Evolutionary conservation across 2,797 vertebrate genomes (phyloP), one percentile per base, ranked within the genome.

Genomic region (Hyperoplus immaculatus): DNA sequence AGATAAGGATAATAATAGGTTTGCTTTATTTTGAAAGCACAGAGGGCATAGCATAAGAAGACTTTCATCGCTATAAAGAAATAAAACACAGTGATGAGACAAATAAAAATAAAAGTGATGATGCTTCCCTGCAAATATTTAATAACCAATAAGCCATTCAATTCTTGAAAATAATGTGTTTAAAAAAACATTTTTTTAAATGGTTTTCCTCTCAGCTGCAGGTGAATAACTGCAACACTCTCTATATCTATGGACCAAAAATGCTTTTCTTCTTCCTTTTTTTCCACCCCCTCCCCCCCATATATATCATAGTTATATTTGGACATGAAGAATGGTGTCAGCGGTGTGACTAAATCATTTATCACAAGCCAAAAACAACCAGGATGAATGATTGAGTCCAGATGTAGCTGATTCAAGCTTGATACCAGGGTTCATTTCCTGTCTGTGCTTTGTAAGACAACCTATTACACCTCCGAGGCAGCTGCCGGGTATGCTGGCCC

Each of bases 401-500:
- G 97, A 98, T 99, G 97, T 95, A 94, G 95, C 95, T 95, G 96
- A 96, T 97, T 97, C 96, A 90, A 94, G 95, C 94, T 93, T 95
- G 96, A 99, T 99, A 97, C 95, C 97, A 97, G 94, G 94, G 96
- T 98, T 99, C 97, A 98, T 99, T 99, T 99, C 98, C 97, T 99
- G 97, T 96, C 97, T 97, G 95, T 96, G 95, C 96, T 97, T 96
- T 97, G 95, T 97, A 96, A 96, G 96, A 97, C 96, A 97, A 96
- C 96, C 96, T 97, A 97, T 96, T 97, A 97, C 97, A 97, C 97
- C 97, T 98, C 96, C 96, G 96, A 92, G 89, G 95, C 96, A 97
- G 96, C 96, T 95, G 95, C 94, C 93, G 94, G 94, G 93, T 88
- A 76, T 62, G 92, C 94, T 93, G 96, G 94, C 89, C 94, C 93